Evolutionary conservation across 2,797 vertebrate species (phyloP), one percentile per base, ranked within the genome.

Genomic region (Coendou prehensilis): DNA sequence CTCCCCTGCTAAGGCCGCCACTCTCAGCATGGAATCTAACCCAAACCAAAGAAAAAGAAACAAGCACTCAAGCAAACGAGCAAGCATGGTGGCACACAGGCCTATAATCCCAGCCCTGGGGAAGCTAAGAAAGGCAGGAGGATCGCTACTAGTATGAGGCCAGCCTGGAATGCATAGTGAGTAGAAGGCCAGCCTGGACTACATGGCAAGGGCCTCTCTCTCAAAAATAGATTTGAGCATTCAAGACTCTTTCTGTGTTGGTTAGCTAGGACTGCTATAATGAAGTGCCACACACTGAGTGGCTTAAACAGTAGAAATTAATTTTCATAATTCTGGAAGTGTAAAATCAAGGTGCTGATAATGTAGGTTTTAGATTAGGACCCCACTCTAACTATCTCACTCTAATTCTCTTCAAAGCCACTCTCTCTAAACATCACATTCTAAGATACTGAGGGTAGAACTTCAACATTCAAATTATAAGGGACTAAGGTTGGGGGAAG

Each of bases 371-470:
- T 95, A 75, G 67, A 59, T 91, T 94, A 88, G 81, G 64, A 17
- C 37, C 54, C 47, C n/a, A 84, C 33, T 4, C 23, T 73, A 90
- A 84, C 85, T 54, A 85, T 37, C 7, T 85, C 7, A 69, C 82
- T 90, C 69, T 91, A 91, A 64, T 92, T n/a, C 13, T 64, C 73
- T 90, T 86, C 84, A 63, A 91, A 93, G 79, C 81, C 30, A 5
- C 18, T 87, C 0, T 85, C 86, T 93, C 45, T 41, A 89, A 61
- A 71, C 56, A 56, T 91, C 11, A 71, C 7, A 57, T 95, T 93
- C 50, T 92, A 80, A 89, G 85, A 61, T 93, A 50, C 14, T 75
- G 18, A 73, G 15, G 56, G 81, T 71, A 75, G 37, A 23, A 89
- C 30, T 79, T 82, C 26, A 82, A 9, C 69, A 52, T 73, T 56